Evolutionary conservation across 2,113 vertebrate species (phyloP), one percentile per base, ranked within the genome.

Genomic region (Oophaga pumilio): DNA sequence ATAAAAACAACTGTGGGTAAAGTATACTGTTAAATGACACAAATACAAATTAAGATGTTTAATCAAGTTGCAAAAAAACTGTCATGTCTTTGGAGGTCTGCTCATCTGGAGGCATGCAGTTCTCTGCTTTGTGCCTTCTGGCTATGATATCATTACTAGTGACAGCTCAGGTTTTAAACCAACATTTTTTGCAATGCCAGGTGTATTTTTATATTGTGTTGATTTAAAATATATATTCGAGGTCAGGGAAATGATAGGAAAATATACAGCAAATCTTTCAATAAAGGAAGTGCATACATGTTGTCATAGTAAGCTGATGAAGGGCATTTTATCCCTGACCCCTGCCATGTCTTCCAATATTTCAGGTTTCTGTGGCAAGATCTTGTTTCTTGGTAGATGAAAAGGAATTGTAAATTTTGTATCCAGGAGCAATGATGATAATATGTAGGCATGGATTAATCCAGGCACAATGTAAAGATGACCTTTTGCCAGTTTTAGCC

Each of bases 21-120:
- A 53, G 69, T 83, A 76, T 57, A 60, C 79, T 79, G 22, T 28
- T 79, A 79, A 68, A 68, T 15, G 73, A 85, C 73, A 77, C 59
- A 57, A 69, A 64, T 18, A 73, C 68, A 84, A 84, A 84, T 84
- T 43, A 43, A 56, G 66, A 73, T 57, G 82, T 84, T 73, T 74
- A 57, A 68, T 56, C 26, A 77, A 79, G 60, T 66, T 43, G 60
- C 14, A 18, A 50, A 43, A 13, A 50, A 57, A 80, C 76, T 6
- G 50, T 57, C 57, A 79, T 86, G 60, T 24, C 50, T 84, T 52
- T 56, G 17, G 52, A 84, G 68, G 50, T 11, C 68, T 49, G 12
- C 62, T 24, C 6, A 14, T 26, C n/a, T 83, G 49, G 49, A 68
- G 66, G 43, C 22, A 49, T 17, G 81, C 62, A 69, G 64, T 6